Evolutionary conservation across 2,797 vertebrate genomes (phyloP).

Genomic region (Helarctos malayanus): DNA sequence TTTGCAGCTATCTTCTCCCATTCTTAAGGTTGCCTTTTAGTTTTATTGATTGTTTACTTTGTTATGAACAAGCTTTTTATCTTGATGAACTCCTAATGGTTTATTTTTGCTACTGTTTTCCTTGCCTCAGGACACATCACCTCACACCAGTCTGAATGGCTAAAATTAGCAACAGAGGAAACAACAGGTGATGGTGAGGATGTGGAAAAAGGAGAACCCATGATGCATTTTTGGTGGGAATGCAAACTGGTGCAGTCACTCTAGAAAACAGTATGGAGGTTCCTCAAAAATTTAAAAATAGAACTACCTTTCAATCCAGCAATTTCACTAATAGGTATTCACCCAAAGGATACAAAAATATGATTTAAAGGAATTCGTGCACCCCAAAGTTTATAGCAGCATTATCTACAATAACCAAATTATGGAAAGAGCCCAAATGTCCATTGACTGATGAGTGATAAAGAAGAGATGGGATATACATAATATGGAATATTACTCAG

Average conservation of each 20-base stretch:
- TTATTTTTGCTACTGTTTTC: not conserved
- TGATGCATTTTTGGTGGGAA: not conserved
- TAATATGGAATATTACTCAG: not conserved
- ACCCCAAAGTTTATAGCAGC: not conserved
- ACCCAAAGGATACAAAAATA: not conserved
- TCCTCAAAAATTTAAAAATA: not conserved
- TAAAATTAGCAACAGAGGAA: no score
- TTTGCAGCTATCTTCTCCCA: not conserved
- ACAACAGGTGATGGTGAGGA: no score
- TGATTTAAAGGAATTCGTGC: not conserved
- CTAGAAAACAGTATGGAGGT: not conserved
- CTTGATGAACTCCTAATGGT: not conserved
- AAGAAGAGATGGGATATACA: not conserved
- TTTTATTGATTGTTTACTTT: not conserved
- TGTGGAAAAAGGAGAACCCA: not conserved
- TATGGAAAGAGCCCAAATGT: not conserved
- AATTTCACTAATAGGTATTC: not conserved
- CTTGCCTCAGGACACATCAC: not conserved
- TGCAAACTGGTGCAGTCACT: no score
- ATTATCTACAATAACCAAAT: not conserved
- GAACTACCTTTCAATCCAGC: not conserved
- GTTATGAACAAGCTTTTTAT: not conserved
- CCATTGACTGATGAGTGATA: not conserved
- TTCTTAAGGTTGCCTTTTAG: not conserved
- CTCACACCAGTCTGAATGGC: not conserved